Evolutionary conservation across 1,140 invertebrate species (phyloP).

Genomic region (Brachionus koreanus): DNA sequence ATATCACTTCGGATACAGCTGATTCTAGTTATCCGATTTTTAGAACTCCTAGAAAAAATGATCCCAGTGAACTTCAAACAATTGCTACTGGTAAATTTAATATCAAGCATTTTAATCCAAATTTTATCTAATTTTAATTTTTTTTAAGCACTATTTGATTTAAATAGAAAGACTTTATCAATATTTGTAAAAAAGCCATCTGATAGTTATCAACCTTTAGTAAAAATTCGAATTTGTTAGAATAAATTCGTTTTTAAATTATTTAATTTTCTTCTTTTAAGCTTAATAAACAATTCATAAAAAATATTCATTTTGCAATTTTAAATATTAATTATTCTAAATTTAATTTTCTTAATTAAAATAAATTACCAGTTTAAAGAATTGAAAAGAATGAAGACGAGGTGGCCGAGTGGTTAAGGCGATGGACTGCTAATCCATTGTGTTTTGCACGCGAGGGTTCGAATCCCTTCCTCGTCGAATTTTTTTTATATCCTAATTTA

Average conservation of each 20-base stretch:
- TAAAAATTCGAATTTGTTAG: slow-evolving; percentile 1
- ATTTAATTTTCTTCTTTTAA: not conserved
- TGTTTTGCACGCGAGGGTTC: no score
- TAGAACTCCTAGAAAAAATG: not conserved
- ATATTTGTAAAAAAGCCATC: slow-evolving; percentile 37
- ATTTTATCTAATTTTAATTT: not conserved
- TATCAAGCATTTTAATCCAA: not conserved
- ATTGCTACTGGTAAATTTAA: slow-evolving; percentile 14
- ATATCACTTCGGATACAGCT: not conserved
- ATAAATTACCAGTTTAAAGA: no score
- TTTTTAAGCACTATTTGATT: slow-evolving; percentile 10
- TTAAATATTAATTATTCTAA: no score
- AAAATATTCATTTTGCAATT: not conserved
- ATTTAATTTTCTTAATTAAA: no score
- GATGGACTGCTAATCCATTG: no score
- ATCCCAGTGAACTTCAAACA: slow-evolving; percentile 17
- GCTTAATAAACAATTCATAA: not conserved
- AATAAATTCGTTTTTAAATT: not conserved
- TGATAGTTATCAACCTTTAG: slow-evolving; percentile 3
- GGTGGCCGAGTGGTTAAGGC: no score
- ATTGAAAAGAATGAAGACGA: no score
- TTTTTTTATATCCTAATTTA: no score
- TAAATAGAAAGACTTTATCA: not conserved
- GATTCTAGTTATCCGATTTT: not conserved
- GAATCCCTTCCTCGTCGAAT: no score